Evolutionary conservation across 2,888 invertebrate species (phyloP).

Genomic region (Napeogenes inachia): DNA sequence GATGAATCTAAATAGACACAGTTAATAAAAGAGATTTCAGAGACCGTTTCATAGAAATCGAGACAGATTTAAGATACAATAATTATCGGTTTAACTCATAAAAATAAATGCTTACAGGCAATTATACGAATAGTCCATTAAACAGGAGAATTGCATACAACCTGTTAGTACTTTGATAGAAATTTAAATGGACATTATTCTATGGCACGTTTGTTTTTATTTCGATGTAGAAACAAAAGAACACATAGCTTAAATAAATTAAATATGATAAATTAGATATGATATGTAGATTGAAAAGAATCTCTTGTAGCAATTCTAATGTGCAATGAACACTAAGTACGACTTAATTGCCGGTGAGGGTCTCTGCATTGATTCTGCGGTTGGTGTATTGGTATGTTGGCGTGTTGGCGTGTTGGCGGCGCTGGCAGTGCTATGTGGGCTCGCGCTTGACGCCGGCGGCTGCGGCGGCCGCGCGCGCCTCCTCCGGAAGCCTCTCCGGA

Average conservation of each 20-base stretch:
- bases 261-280: too few relatives aligned
- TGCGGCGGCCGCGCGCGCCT: constrained; percentile 87
- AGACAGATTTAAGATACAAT: not conserved
- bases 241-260: too few relatives aligned
- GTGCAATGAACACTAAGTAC: too few relatives aligned
- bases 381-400: not conserved
- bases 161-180: not conserved
- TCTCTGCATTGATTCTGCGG: not conserved
- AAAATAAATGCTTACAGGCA: not conserved
- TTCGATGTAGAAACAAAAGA: too few relatives aligned
- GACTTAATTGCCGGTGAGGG: not conserved
- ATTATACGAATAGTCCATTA: not conserved
- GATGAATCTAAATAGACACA: not conserved
- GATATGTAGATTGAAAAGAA: too few relatives aligned
- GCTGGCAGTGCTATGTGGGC: constrained; percentile 49
- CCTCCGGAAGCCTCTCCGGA: constrained; percentile 92
- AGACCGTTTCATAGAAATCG: not conserved
- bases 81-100: not conserved
- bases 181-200: too few relatives aligned
- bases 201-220: too few relatives aligned
- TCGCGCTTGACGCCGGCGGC: constrained; percentile 62
- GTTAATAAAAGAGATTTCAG: not conserved
- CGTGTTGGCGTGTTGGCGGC: constrained; percentile 1
- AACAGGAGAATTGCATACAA: not conserved
- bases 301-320: too few relatives aligned